Percentiles rank a stretch among this genome's conserved stretches.
These are phyloP conservation scores for Cygnus buccinator DNA, from an alignment of 2,113 vertebrate genomes.

Conservation along the genomic window DNA sequence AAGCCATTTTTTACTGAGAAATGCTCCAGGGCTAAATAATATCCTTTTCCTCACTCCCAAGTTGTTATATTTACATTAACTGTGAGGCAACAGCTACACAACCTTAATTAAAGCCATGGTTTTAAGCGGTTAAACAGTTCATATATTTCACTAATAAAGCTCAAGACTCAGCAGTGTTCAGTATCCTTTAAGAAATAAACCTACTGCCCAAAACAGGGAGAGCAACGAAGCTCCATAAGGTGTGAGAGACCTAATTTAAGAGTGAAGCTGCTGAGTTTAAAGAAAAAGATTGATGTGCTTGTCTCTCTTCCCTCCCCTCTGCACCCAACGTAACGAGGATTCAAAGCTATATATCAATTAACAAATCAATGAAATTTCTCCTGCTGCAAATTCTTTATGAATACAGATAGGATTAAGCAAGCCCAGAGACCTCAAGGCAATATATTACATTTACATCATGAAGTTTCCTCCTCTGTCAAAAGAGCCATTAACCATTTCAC, in stretches of 20 bases:
- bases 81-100: constrained; percentile 24
- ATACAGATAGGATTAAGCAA: constrained; percentile 48
- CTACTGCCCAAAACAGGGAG: not conserved
- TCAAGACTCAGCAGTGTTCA: not conserved
- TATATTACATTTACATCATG: constrained; percentile 18
- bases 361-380: constrained; percentile 37
- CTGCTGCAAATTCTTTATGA: constrained; percentile 41
- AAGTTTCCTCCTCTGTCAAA: constrained; percentile 48
- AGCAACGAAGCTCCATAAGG: not conserved
- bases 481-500: not conserved
- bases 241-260: not conserved
- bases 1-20: constrained; percentile 4
- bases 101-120: constrained; percentile 39
- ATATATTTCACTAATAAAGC: not conserved
- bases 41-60: not conserved
- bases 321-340: constrained; percentile 46
- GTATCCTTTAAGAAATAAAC: constrained; percentile 23
- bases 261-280: constrained; percentile 49
- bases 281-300: constrained; percentile 57
- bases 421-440: constrained; percentile 13
- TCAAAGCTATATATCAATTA: constrained; percentile 69
- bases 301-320: not conserved
- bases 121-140: constrained; percentile 28
- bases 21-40: constrained; percentile 43
- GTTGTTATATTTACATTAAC: constrained; percentile 50